phyloP scores from a whole-genome alignment of 1,140 invertebrate species.

The Rhyacophila brunnea region DNA sequence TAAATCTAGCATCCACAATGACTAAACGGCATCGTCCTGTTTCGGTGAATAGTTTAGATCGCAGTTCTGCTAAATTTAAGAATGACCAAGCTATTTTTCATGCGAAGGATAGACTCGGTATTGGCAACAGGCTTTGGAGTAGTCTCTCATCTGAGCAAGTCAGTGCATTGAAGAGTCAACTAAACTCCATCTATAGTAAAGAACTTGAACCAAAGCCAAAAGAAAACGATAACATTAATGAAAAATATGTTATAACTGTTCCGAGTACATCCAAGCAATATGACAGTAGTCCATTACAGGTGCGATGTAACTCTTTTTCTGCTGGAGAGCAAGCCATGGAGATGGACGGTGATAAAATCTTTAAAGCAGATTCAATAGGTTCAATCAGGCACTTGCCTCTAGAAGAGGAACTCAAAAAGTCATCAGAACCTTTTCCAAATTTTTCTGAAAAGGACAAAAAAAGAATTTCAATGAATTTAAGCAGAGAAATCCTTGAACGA shows the following conservation, averaged over 20 bases:
- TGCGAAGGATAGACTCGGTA: slow-evolving; percentile 55
- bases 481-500: slow-evolving; percentile 69
- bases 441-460: slow-evolving; percentile 71
- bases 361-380: slow-evolving; percentile 58
- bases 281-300: slow-evolving; percentile 57
- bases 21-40: slow-evolving; percentile 49
- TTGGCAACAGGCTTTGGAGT: slow-evolving; percentile 76
- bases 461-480: slow-evolving; percentile 67
- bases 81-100: slow-evolving; percentile 21
- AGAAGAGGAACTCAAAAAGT: slow-evolving; percentile 52
- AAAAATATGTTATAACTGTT: slow-evolving; percentile 63
- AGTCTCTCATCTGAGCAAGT: slow-evolving; percentile 84
- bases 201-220: slow-evolving; percentile 49
- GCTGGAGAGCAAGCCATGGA: slow-evolving; percentile 37
- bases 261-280: slow-evolving; percentile 44
- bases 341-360: slow-evolving; percentile 40
- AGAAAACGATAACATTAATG: slow-evolving; percentile 42
- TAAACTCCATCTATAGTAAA: slow-evolving; percentile 79
- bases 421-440: slow-evolving; percentile 50
- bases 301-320: slow-evolving; percentile 66
- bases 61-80: slow-evolving; percentile 40
- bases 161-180: slow-evolving; percentile 74
- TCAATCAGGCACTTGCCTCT: slow-evolving; percentile 48
- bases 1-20: slow-evolving; percentile 70
- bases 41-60: slow-evolving; percentile 9